Conservation (phyloP, 2,797 vertebrate species). For the Pangasius djambal region DNA sequence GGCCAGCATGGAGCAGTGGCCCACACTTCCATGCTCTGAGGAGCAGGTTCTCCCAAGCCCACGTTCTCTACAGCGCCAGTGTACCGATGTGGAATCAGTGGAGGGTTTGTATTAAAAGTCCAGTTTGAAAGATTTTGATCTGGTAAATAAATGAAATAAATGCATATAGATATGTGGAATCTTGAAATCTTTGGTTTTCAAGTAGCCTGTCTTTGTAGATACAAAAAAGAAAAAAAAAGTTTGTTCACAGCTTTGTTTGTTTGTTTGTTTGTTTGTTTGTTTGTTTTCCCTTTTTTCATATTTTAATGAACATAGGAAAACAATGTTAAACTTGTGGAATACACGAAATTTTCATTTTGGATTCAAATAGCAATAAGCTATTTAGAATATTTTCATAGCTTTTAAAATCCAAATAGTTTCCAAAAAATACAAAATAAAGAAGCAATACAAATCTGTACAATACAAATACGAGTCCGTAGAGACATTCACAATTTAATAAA, state of each 20-base stretch:
- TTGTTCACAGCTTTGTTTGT: background rate
- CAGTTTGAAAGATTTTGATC: background rate
- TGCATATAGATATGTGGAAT: background rate
- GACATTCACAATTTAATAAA: background rate
- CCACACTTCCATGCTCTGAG: conserved; percentile 55
- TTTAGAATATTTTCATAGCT: background rate
- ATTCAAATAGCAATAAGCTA: background rate
- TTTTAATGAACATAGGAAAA: background rate
- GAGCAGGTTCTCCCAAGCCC: conserved; percentile 52
- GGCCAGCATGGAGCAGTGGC: conserved; percentile 59
- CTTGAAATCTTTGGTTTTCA: conserved; percentile 1
- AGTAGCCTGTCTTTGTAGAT: background rate
- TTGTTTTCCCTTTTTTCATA: background rate
- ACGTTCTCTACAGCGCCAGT: conserved; percentile 12
- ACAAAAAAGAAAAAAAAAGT: background rate
- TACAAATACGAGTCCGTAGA: background rate
- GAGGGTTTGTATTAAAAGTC: conserved; percentile 23
- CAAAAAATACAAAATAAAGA: background rate
- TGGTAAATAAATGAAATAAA: background rate
- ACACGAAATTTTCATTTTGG: background rate
- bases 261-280: background rate
- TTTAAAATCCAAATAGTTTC: background rate
- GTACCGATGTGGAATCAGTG: conserved; percentile 21
- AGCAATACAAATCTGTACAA: background rate
- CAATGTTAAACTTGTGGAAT: background rate